Percentiles rank a stretch among this genome's conserved stretches.
These are phyloP conservation scores for Tichodroma muraria DNA, from an alignment of 2,113 vertebrate genomes.

Conservation along the genomic window DNA sequence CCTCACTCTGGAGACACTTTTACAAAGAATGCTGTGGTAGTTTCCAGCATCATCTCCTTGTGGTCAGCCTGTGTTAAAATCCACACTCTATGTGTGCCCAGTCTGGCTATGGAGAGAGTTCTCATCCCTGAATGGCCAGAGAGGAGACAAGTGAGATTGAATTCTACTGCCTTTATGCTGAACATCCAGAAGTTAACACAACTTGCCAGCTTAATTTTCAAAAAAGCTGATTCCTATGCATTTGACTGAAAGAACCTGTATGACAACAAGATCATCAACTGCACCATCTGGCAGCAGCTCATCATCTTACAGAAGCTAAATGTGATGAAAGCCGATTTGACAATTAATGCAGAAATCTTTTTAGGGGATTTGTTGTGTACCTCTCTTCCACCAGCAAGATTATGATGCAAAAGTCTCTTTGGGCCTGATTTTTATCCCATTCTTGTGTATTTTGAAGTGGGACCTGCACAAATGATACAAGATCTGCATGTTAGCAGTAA, in stretches of 20 bases:
- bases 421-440: neutral
- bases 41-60: neutral
- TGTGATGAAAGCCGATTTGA: neutral
- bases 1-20: neutral
- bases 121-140: neutral
- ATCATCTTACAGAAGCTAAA: neutral
- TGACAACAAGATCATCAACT: neutral
- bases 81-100: rapidly evolving
- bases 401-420: neutral
- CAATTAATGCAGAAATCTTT: neutral
- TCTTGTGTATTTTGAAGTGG: neutral
- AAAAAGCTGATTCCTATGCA: neutral
- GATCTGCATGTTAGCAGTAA: neutral
- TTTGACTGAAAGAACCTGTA: neutral
- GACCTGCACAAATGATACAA: neutral
- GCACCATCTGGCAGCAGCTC: conserved; percentile 17
- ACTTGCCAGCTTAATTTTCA: neutral
- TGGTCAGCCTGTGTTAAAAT: neutral
- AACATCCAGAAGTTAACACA: neutral
- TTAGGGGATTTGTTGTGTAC: neutral
- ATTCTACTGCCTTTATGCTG: neutral
- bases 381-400: neutral
- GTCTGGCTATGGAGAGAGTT: neutral
- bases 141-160: neutral
- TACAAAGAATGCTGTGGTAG: neutral